These are phyloP conservation scores for Aspidiotus destructor DNA, from an alignment of 2,888 invertebrate species.

Conservation along the genomic window DNA sequence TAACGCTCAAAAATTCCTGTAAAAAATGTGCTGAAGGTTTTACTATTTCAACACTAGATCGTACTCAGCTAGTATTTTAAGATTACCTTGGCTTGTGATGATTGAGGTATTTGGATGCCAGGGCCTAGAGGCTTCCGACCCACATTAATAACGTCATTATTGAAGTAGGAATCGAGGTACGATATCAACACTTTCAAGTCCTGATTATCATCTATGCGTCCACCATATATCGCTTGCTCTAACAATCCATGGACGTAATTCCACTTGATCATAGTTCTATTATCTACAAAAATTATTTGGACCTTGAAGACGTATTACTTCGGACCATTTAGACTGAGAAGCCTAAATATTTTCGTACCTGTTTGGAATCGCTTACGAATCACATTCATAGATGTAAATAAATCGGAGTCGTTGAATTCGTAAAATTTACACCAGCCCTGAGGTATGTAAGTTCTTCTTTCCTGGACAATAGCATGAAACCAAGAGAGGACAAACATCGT, in stretches of 20 bases:
- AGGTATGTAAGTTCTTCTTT: constrained; percentile 83
- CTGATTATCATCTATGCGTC: constrained; percentile 67
- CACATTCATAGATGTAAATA: constrained; percentile 53
- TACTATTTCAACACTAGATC: neutral
- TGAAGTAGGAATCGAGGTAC: constrained; percentile 56
- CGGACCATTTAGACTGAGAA: too few relatives aligned
- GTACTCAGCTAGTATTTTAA: neutral
- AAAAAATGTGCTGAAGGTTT: neutral
- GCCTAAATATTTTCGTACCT: constrained; percentile 39
- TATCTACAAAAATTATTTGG: constrained; percentile 31
- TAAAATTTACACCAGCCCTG: constrained; percentile 86
- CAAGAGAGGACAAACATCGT: constrained; percentile 68
- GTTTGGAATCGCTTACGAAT: constrained; percentile 40
- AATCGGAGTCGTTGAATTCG: constrained; percentile 75
- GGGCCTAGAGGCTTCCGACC: constrained; percentile 52
- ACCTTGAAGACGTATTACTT: too few relatives aligned
- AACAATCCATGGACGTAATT: constrained; percentile 64
- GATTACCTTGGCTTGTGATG: constrained; percentile 47
- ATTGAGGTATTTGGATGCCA: constrained; percentile 47
- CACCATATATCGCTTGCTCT: constrained; percentile 74
- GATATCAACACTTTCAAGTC: constrained; percentile 59
- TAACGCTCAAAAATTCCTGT: constrained; percentile 56
- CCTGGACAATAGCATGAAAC: constrained; percentile 81
- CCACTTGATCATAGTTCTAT: constrained; percentile 50
- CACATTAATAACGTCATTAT: constrained; percentile 50